phyloP scores from a whole-genome alignment of 2,888 invertebrate species.

The Adelphocoris suturalis region DNA sequence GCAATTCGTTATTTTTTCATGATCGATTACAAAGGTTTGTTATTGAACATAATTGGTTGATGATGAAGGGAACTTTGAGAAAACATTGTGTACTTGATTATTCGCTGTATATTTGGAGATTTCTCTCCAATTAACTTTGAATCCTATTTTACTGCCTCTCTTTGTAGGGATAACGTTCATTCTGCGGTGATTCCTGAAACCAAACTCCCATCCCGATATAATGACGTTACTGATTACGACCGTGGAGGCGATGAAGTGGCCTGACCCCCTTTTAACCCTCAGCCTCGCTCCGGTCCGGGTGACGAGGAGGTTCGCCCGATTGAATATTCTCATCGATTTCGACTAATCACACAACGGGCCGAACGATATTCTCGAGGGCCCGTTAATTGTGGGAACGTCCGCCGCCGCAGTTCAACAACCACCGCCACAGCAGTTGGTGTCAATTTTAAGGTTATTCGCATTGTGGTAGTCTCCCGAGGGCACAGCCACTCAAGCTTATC shows the following conservation, averaged over 20 bases:
- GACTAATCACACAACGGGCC: not conserved
- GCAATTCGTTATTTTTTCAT: no score
- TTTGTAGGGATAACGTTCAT: no score
- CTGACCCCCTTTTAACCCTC: not conserved
- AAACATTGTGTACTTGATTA: no score
- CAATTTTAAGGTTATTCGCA: not conserved
- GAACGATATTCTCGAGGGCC: not conserved
- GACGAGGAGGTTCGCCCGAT: not conserved
- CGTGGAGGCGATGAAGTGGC: not conserved
- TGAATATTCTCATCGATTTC: conserved; percentile 29
- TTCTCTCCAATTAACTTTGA: no score
- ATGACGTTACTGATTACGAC: not conserved
- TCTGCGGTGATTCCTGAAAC: not conserved
- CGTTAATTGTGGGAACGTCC: conserved; percentile 15
- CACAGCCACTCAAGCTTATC: no score
- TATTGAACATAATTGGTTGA: no score
- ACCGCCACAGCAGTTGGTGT: not conserved
- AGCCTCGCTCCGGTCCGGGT: not conserved
- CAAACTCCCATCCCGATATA: not conserved
- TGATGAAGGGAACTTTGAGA: no score
- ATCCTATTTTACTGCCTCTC: no score
- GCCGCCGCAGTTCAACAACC: not conserved
- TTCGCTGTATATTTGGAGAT: no score
- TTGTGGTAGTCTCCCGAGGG: not conserved
- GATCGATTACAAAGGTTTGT: no score